A percentile compares a stretch with the other conserved stretches of the same genome.
These are phyloP conservation scores for Drosophila athabasca DNA, from an alignment of 1,140 invertebrate species.

Conservation along the genomic window DNA sequence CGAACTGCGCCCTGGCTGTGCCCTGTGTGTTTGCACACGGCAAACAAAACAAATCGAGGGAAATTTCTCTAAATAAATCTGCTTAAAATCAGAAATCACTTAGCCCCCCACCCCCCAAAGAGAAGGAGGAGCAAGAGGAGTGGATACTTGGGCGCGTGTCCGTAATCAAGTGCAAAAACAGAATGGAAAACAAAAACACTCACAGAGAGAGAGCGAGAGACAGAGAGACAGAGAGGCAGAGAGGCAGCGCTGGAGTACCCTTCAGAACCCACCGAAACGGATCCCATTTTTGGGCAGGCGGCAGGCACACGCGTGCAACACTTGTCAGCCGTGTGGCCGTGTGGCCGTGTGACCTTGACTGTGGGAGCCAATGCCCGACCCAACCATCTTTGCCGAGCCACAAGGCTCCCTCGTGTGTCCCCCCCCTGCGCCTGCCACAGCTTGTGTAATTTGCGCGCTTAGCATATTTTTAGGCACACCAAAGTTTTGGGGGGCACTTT, in stretches of 20 bases:
- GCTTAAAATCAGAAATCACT: slow-evolving; percentile 68
- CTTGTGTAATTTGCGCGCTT: slow-evolving; percentile 61
- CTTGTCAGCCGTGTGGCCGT: slow-evolving; percentile 56
- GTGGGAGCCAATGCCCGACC: slow-evolving; percentile 54
- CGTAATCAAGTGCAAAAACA: slow-evolving; percentile 65
- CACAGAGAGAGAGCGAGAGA: not conserved
- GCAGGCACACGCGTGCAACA: slow-evolving; percentile 72
- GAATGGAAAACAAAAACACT: no score
- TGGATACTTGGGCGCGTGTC: slow-evolving; percentile 54
- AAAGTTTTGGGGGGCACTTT: slow-evolving; percentile 42
- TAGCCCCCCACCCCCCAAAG: slow-evolving; percentile 25
- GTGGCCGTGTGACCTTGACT: slow-evolving; percentile 63
- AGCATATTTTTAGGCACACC: slow-evolving; percentile 63
- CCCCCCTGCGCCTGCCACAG: not conserved
- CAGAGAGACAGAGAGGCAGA: no score
- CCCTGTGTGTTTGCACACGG: slow-evolving; percentile 20
- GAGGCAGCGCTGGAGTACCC: slow-evolving; percentile 1
- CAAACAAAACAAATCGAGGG: slow-evolving; percentile 54
- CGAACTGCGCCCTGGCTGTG: not conserved
- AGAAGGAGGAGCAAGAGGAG: no score
- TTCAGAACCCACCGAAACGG: no score
- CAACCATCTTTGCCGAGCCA: slow-evolving; percentile 10
- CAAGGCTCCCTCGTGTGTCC: slow-evolving; percentile 15
- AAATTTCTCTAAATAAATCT: slow-evolving; percentile 66
- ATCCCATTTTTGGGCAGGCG: slow-evolving; percentile 13